A percentile compares a stretch with the other conserved stretches of the same genome.
These are phyloP conservation scores for Bos indicus DNA, from an alignment of 2,113 vertebrate genomes.

Conservation along the genomic window DNA sequence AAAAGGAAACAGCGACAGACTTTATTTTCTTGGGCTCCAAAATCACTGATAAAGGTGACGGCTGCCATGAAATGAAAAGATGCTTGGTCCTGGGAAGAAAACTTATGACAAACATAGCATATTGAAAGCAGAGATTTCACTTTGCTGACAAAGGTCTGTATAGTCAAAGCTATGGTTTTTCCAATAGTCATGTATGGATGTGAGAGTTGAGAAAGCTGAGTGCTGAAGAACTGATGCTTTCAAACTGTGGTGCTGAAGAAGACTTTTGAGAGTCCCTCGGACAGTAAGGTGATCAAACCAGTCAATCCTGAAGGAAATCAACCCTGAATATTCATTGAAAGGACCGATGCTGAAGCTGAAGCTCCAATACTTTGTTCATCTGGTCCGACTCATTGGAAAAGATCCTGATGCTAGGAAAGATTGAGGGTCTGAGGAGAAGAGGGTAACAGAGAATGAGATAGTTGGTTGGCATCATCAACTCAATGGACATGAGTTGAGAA, in stretches of 20 bases:
- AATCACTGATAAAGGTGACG: background rate
- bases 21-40: background rate
- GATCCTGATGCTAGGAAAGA: background rate
- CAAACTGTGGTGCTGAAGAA: background rate
- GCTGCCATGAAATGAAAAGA: background rate
- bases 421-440: background rate
- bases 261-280: background rate
- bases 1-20: background rate
- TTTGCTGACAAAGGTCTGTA: background rate
- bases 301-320: background rate
- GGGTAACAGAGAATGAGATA: background rate
- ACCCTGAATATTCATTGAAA: background rate
- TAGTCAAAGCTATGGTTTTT: background rate
- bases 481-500: background rate
- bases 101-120: background rate
- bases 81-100: background rate
- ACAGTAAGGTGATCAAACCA: background rate
- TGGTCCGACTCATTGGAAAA: background rate
- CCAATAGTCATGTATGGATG: background rate
- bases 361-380: background rate
- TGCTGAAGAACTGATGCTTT: background rate
- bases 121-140: background rate
- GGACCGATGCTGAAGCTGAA: background rate
- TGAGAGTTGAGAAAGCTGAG: background rate
- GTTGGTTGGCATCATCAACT: background rate